Base-by-base conservation (phyloP, 2,888 invertebrate genomes). In the Pterostichus madidus region DNA sequence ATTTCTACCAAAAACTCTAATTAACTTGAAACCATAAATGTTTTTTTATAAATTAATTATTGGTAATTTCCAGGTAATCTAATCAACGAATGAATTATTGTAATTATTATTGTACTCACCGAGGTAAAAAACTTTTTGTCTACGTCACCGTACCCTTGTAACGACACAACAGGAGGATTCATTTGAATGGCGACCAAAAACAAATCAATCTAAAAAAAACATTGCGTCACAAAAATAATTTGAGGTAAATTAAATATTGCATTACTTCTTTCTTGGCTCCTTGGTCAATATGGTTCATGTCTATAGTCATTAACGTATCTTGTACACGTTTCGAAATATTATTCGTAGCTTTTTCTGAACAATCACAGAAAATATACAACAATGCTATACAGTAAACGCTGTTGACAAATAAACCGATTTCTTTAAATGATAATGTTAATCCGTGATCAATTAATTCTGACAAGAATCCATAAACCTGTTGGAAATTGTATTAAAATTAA, bases 371-470 rank as follows among this genome's bases (percentile, higher is more conserved):
- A 61, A 94, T 91, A 86, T 91, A 94, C 0, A 94, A 89, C 46
- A 94, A 87, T 0, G 90, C 91, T 6, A 92, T 91, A 85, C 94
- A 94, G 86, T 94, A 94, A 0, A 91, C 89, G 0, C 92, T 91
- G 85, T 93, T 94, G 0, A 94, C 94, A 82, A 94, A 89, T 10
- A 94, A 89, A 0, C 94, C 94, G 86, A 93, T 91, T 89, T 94
- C 94, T 87, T 94, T 94, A 87, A 94, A 94, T 52, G 93, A 93
- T 86, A 94, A 93, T 11, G 90, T 91, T 84, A 94, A 91, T 0
- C 94, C 94, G 86, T 94, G 93, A 87, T 94, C 94, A 11, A 94
- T 91, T 59, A 94, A 92, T 88, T 94, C 94, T 0, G 94, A 94
- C 17, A 93, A 89, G 13, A 93, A 93, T 7, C 94, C 94, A 87